phyloP scores from a whole-genome alignment of 64 coral and sea anemone species.

The Hydrozoanthus tunicans region DNA sequence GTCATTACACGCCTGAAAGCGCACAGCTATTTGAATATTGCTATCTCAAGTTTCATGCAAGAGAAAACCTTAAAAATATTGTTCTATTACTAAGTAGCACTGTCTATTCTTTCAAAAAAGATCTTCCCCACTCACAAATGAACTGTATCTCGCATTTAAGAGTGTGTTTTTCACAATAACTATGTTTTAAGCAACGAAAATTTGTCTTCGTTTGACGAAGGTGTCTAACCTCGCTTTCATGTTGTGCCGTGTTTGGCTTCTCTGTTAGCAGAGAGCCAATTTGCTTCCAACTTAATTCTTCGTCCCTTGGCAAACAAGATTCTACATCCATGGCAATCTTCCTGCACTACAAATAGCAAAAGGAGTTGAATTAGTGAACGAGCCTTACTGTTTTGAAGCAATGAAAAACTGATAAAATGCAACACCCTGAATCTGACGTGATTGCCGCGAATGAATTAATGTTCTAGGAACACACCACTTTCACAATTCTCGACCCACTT shows the following conservation, averaged over 20 bases:
- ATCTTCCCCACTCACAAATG: neutral
- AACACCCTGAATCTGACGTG: slow-evolving; percentile 37
- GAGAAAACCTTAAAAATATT: slow-evolving; percentile 56
- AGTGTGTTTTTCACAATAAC: slow-evolving; percentile 5
- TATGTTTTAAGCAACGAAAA: slow-evolving; percentile 16
- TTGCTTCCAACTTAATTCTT: slow-evolving; percentile 40
- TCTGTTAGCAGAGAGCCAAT: slow-evolving; percentile 22
- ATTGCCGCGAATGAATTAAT: slow-evolving; percentile 34
- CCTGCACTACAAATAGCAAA: slow-evolving; percentile 21
- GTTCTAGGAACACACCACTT: slow-evolving; percentile 30
- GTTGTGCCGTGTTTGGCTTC: slow-evolving; percentile 24
- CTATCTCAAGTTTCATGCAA: slow-evolving; percentile 47
- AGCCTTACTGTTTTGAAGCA: neutral
- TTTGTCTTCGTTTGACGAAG: slow-evolving; percentile 39
- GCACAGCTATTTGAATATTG: slow-evolving; percentile 52
- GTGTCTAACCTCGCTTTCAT: slow-evolving; percentile 65
- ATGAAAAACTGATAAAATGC: slow-evolving; percentile 28
- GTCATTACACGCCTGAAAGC: slow-evolving; percentile 58
- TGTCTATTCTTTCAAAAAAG: slow-evolving; percentile 19
- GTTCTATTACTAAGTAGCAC: neutral
- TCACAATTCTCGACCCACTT: slow-evolving; percentile 41
- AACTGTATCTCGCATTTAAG: neutral
- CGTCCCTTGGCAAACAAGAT: slow-evolving; percentile 12
- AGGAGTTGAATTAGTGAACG: neutral
- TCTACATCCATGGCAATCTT: slow-evolving; percentile 35